phyloP scores from a whole-genome alignment of 92 coral and sea anemone genomes.

The Muricea muricata region DNA sequence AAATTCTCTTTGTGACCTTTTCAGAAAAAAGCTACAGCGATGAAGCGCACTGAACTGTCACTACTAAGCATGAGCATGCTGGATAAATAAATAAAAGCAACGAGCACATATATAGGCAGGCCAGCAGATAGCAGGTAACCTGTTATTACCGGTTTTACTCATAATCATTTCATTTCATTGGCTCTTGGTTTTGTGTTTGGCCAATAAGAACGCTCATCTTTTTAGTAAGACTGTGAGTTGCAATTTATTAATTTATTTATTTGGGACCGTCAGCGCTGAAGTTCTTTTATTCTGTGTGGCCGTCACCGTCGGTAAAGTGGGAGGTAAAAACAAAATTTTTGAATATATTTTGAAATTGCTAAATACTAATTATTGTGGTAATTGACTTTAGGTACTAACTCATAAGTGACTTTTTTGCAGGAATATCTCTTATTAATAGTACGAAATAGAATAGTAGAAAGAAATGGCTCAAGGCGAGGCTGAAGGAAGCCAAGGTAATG shows the following conservation, averaged over 20 bases:
- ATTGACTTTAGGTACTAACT: neutral
- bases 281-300: neutral
- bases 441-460: neutral
- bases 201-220: too few species aligned
- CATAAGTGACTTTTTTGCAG: neutral
- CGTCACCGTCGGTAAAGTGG: neutral
- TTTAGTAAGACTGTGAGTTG: neutral
- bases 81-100: too few species aligned
- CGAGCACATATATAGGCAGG: too few species aligned
- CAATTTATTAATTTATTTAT: neutral
- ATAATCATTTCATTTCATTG: too few species aligned
- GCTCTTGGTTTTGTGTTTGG: too few species aligned
- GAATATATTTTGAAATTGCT: neutral
- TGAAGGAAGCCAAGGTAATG: slow-evolving; percentile 7
- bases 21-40: neutral
- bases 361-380: neutral
- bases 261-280: neutral
- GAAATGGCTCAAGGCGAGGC: neutral
- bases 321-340: neutral
- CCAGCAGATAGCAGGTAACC: too few species aligned
- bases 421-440: neutral
- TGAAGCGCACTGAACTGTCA: too few species aligned
- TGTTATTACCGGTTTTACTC: too few species aligned
- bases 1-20: neutral
- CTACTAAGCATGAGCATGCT: too few species aligned